Conservation (phyloP, 2,797 vertebrate genomes). For the Chrosomus eos region DNA sequence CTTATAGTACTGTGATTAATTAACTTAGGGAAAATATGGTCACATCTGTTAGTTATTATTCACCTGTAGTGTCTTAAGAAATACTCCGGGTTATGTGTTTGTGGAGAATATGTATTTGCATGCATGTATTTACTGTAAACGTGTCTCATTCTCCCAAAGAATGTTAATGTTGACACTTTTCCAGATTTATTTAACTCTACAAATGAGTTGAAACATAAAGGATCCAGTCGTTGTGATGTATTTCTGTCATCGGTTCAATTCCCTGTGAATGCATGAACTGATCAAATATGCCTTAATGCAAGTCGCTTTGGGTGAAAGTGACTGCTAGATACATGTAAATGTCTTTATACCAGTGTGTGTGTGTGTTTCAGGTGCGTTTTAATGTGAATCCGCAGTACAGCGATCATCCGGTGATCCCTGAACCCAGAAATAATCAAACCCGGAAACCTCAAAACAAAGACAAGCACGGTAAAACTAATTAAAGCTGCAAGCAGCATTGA, state of each 20-base stretch:
- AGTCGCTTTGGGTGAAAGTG: neutral
- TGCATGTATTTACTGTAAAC: neutral
- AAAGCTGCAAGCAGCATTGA: too few relatives aligned
- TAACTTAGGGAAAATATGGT: neutral
- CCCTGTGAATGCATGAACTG: neutral
- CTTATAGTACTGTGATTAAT: neutral
- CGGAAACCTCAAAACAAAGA: constrained; percentile 31
- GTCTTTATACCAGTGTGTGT: constrained; percentile 14
- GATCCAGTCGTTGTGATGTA: neutral
- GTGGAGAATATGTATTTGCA: neutral
- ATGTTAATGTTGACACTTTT: neutral
- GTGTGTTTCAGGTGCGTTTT: constrained; percentile 64
- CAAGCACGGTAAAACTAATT: constrained; percentile 21
- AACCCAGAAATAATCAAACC: constrained; percentile 40
- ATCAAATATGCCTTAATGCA: neutral
- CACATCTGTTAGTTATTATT: neutral
- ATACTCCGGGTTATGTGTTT: neutral
- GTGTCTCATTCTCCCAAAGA: neutral
- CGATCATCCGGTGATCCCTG: constrained; percentile 42
- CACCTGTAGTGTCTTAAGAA: too few relatives aligned
- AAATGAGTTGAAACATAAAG: neutral
- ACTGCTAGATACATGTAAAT: neutral
- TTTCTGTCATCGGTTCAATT: neutral
- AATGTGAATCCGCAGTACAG: constrained; percentile 46
- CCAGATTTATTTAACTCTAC: neutral